Conservation (phyloP, 2,888 invertebrate genomes). For the Agrilus biguttatus region DNA sequence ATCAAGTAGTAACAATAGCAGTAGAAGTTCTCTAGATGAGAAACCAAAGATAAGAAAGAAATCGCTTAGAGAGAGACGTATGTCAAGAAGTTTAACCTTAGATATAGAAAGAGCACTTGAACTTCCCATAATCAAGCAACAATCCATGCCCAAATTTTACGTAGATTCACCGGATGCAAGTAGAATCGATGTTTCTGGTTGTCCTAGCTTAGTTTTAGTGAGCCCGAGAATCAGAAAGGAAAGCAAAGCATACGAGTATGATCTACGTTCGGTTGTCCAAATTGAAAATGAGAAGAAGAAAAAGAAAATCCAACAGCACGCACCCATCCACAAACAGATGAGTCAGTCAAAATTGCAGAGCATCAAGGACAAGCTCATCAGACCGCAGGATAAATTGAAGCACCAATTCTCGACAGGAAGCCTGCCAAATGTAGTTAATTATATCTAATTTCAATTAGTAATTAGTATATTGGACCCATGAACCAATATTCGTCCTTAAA, state of each 20-base stretch:
- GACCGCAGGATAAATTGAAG: conserved; percentile 6
- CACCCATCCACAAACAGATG: conserved; percentile 8
- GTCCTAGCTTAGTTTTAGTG: conserved; percentile 19
- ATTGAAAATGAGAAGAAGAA: conserved; percentile 20
- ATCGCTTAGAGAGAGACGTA: conserved; percentile 24
- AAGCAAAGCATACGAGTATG: conserved; percentile 18
- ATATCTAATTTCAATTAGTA: no score
- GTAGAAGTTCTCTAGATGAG: conserved; percentile 2
- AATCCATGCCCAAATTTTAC: conserved; percentile 30
- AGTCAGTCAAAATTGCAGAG: conserved; percentile 3
- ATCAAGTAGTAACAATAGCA: no score
- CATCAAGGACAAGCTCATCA: conserved; percentile 6
- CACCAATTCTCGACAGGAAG: conserved; percentile 6
- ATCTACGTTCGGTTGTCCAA: conserved; percentile 30
- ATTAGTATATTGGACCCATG: no score
- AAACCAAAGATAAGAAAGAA: conserved; percentile 20
- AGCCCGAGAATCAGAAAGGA: conserved; percentile 21
- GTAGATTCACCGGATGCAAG: conserved; percentile 27
- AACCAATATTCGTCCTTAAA: no score
- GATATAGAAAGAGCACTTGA: conserved; percentile 20
- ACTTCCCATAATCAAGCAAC: conserved; percentile 27
- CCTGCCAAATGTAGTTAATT: conserved; percentile 2
- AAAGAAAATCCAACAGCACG: background rate
- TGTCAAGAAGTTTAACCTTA: conserved; percentile 25
- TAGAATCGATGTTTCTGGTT: conserved; percentile 18